Conservation (phyloP, 1,140 invertebrate genomes). For the Papilio helenus region DNA sequence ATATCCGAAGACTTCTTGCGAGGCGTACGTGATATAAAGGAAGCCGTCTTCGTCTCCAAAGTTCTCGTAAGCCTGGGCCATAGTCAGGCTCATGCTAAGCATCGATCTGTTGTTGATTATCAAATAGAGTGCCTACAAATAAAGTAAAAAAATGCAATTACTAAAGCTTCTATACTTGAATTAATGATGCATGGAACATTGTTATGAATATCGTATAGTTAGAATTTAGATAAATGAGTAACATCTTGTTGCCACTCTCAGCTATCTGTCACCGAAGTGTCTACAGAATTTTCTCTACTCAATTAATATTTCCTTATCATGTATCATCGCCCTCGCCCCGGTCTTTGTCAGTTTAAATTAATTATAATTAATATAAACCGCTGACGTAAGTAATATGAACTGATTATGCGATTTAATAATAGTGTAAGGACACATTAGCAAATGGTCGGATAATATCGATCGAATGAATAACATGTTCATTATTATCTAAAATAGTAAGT, state of each 20-base stretch:
- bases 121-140: slow-evolving; percentile 89
- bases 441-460: slow-evolving; percentile 17
- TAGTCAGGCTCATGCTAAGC: slow-evolving; percentile 89
- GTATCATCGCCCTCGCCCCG: slow-evolving; percentile 11
- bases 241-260: background rate
- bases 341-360: slow-evolving; percentile 13
- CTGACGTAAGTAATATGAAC: slow-evolving; percentile 26
- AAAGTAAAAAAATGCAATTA: background rate
- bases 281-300: slow-evolving; percentile 29
- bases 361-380: slow-evolving; percentile 29
- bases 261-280: slow-evolving; percentile 28
- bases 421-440: slow-evolving; percentile 6
- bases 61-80: slow-evolving; percentile 90
- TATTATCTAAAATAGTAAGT: background rate
- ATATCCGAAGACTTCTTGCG: slow-evolving; percentile 93
- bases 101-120: slow-evolving; percentile 92
- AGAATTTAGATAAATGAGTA: slow-evolving; percentile 1
- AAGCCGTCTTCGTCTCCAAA: slow-evolving; percentile 92
- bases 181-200: background rate
- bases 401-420: slow-evolving; percentile 17
- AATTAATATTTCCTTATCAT: slow-evolving; percentile 25
- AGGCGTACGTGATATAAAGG: slow-evolving; percentile 93
- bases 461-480: slow-evolving; percentile 2
- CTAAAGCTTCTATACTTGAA: background rate
- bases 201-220: background rate